A percentile compares a stretch with the other conserved stretches of the same genome.
Evolutionary conservation across 2,888 invertebrate species (phyloP).

Genomic region (Emesis russula): DNA sequence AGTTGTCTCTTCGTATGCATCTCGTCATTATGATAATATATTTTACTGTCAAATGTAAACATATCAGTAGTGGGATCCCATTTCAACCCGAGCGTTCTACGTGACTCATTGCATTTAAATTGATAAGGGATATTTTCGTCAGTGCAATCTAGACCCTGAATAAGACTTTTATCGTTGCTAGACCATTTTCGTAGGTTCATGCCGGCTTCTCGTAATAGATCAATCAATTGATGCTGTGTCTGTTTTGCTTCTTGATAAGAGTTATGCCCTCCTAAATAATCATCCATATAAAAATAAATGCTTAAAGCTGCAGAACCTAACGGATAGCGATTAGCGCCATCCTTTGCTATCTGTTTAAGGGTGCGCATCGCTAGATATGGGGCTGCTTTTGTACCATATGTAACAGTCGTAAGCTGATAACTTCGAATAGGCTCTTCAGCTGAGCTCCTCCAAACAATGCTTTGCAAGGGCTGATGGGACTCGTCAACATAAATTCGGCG

Average conservation of each 20-base stretch:
- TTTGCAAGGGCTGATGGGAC: neutral
- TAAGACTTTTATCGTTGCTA: constrained; percentile 44
- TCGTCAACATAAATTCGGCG: constrained; percentile 4
- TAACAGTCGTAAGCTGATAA: constrained; percentile 6
- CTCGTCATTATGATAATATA: neutral
- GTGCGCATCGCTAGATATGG: constrained; percentile 51
- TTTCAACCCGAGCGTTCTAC: constrained; percentile 58
- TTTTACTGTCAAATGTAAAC: constrained; percentile 40
- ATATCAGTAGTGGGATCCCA: constrained; percentile 48
- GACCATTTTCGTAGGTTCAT: constrained; percentile 68
- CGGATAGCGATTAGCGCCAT: constrained; percentile 33
- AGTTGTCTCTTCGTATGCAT: constrained; percentile 40
- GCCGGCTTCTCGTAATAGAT: constrained; percentile 52
- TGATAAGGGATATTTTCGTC: constrained; percentile 32
- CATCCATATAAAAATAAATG: constrained; percentile 46
- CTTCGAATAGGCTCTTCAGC: neutral
- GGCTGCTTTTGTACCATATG: constrained; percentile 26
- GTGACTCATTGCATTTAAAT: constrained; percentile 43
- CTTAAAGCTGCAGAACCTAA: constrained; percentile 24
- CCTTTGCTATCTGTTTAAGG: constrained; percentile 25
- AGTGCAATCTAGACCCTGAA: constrained; percentile 35
- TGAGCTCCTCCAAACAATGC: constrained; percentile 11
- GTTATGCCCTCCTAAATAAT: constrained; percentile 28
- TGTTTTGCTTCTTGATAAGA: constrained; percentile 13
- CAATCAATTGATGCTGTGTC: constrained; percentile 38